Evolutionary conservation across 1,140 invertebrate species (phyloP), one percentile per base, ranked within the genome.

Genomic region (Olivierus martensii): DNA sequence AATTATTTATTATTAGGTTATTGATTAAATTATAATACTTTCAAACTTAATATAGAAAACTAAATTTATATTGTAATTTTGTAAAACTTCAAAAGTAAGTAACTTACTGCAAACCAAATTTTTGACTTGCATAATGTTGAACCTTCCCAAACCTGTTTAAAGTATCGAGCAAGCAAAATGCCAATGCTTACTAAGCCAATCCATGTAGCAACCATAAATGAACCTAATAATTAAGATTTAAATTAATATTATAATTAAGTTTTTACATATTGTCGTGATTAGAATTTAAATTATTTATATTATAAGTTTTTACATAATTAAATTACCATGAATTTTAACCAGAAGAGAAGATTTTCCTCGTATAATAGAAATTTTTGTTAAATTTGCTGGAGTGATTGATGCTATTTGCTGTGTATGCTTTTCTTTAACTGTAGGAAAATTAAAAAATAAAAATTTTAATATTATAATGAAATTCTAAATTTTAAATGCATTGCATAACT

Each of bases 191-290:
- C 84, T n/a, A 83, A 81, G 12, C 87, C 82, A 44, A 95, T 79
- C 91, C 91, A 96, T 3, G 89, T 87, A 1, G 79, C 75, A 36
- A 94, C 70, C 91, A 96, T 95, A 61, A 95, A 80, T 59, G 77
- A 48, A 34, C 57, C 57, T 54, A 89, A 1, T 92, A 69, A 11
- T 94, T 6, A 43, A 7, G 4, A 18, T 22, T 17, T 12, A 39
- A 17, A 39, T 39, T 12, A 17, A 12, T 39, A 17, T 17, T 39
- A 17, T 39, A 17, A 12, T 17, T 12, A 39, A 17, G 12, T 12
- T n/a, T 17, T 39, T 17, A 12, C 12, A 17, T 12, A 12, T 17
- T 17, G n/a, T n/a, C 9, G 28, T 28, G 4, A 28, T 28, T 9
- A 43, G 17, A 43, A 18, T 22, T 22, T 18, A 43, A 4, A 43